Conservation (phyloP, 2,888 invertebrate genomes). For the Sesia apiformis region DNA sequence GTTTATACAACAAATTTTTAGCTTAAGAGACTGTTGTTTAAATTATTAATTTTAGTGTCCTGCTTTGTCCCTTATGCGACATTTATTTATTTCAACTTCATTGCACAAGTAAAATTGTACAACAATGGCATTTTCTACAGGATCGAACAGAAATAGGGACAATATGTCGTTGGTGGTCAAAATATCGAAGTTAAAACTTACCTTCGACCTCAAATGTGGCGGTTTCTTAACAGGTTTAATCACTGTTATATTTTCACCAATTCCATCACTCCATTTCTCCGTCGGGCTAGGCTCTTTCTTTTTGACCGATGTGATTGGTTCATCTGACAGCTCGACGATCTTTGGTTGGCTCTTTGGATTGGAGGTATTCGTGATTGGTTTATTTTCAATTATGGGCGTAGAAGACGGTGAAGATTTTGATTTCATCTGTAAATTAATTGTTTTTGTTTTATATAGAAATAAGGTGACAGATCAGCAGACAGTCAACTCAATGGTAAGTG, state of each 20-base stretch:
- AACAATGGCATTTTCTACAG: not conserved
- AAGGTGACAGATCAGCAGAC: no score
- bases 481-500: no score
- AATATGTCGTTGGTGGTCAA: not conserved
- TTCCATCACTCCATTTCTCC: slow-evolving; percentile 51
- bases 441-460: no score
- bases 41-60: no score
- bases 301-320: slow-evolving; percentile 17
- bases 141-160: not conserved
- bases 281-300: slow-evolving; percentile 17
- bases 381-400: slow-evolving; percentile 34
- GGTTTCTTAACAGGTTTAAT: slow-evolving; percentile 74
- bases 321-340: slow-evolving; percentile 29
- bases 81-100: no score
- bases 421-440: slow-evolving; percentile 36
- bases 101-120: no score
- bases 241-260: slow-evolving; percentile 46
- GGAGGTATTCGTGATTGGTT: slow-evolving; percentile 13
- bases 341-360: slow-evolving; percentile 25
- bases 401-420: slow-evolving; percentile 56
- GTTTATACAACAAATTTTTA: no score
- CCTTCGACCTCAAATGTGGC: slow-evolving; percentile 79
- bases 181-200: slow-evolving; percentile 18
- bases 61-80: no score
- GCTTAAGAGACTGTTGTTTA: no score